Conservation (phyloP, 2,113 vertebrate genomes). For the Rhinoderma darwinii region DNA sequence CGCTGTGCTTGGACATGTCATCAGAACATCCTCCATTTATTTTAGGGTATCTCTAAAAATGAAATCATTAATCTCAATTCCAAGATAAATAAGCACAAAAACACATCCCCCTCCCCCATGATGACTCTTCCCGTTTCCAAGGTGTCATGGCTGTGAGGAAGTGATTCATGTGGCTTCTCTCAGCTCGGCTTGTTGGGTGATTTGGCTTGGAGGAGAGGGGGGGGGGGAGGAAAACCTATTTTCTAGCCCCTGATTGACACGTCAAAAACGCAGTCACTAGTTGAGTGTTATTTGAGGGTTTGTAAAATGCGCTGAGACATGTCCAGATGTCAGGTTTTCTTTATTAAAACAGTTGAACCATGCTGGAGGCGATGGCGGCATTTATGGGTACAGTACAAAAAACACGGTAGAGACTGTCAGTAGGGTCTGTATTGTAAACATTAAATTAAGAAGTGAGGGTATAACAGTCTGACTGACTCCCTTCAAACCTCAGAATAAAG, state of each 20-base stretch:
- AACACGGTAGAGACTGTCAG: no score
- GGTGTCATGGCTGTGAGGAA: not conserved
- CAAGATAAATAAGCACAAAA: no score
- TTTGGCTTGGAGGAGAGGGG: not conserved
- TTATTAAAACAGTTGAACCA: no score
- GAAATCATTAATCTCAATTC: not conserved
- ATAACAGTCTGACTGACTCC: no score
- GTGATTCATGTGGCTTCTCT: not conserved
- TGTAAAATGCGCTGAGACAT: no score
- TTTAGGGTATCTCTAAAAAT: not conserved
- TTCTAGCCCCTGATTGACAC: not conserved
- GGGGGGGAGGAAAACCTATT: not conserved
- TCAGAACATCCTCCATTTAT: not conserved
- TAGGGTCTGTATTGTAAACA: no score
- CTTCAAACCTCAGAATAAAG: no score
- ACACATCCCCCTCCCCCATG: not conserved
- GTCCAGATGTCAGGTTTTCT: no score
- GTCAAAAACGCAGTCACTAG: not conserved
- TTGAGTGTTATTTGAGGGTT: not conserved
- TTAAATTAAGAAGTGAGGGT: no score
- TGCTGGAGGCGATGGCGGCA: no score
- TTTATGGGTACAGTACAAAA: no score
- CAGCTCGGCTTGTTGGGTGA: not conserved
- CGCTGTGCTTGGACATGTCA: not conserved
- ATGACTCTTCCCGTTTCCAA: not conserved